Evolutionary conservation across 37 sponge, comb jelly and placozoan species (phyloP).

Genomic region (Spongia lamella): DNA sequence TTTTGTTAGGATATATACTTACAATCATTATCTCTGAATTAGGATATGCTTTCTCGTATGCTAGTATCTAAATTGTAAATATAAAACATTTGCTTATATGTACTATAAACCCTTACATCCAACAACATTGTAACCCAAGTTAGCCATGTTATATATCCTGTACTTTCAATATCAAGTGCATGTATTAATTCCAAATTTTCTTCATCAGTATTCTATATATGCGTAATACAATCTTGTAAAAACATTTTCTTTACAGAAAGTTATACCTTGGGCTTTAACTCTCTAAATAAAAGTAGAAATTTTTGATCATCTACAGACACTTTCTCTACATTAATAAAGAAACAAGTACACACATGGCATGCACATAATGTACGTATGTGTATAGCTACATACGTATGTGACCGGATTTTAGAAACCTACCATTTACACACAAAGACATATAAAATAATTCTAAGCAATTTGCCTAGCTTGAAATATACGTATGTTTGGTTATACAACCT

Average conservation of each 20-base stretch:
- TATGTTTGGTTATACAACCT: too few species aligned
- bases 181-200: slow-evolving; percentile 48
- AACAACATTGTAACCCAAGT: slow-evolving; percentile 42
- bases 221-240: neutral
- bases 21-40: too few species aligned
- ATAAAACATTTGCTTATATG: too few species aligned
- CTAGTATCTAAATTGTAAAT: too few species aligned
- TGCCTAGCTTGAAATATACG: too few species aligned
- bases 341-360: neutral
- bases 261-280: slow-evolving; percentile 65
- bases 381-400: neutral
- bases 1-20: too few species aligned
- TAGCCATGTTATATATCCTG: slow-evolving; percentile 39
- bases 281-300: slow-evolving; percentile 45
- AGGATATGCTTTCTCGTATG: too few species aligned
- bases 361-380: neutral
- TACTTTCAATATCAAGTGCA: slow-evolving; percentile 8
- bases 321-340: slow-evolving; percentile 25
- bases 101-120: slow-evolving; percentile 8
- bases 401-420: too few species aligned
- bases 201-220: slow-evolving; percentile 47
- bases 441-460: too few species aligned
- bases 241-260: neutral
- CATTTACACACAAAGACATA: too few species aligned
- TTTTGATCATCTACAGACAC: slow-evolving; percentile 46